These are phyloP conservation scores for Glaucidium brasilianum DNA, from an alignment of 2,113 vertebrate species.

Conservation along the genomic window DNA sequence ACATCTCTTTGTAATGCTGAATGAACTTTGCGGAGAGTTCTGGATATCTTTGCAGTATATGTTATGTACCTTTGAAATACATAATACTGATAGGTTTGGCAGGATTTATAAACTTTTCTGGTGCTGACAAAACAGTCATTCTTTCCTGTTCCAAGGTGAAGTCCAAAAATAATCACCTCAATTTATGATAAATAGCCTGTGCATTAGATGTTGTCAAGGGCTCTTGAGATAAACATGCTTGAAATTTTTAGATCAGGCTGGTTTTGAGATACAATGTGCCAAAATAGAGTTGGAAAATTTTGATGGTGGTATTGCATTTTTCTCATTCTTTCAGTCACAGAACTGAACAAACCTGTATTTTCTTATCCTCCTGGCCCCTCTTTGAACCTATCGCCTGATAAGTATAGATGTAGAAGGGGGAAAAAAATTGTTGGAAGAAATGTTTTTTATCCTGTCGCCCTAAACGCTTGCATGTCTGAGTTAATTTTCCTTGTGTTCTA, in stretches of 20 bases:
- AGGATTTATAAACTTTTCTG: not conserved
- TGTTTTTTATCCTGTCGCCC: not conserved
- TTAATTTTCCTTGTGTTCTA: not conserved
- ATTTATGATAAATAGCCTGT: conserved; percentile 36
- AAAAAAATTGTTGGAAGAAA: not conserved
- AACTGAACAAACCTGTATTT: not conserved
- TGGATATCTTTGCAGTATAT: not conserved
- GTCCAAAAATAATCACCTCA: conserved; percentile 19
- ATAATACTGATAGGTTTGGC: not conserved
- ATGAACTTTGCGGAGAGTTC: not conserved
- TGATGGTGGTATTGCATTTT: not conserved
- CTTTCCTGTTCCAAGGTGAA: conserved; percentile 26
- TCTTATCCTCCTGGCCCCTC: not conserved
- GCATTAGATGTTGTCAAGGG: conserved; percentile 26
- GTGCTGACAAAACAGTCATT: not conserved
- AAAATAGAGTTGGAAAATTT: conserved; percentile 10
- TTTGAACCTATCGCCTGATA: not conserved
- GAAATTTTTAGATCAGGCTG: conserved; percentile 24
- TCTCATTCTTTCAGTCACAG: not conserved
- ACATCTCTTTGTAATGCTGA: not conserved
- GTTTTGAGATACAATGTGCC: not conserved
- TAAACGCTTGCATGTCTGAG: not conserved
- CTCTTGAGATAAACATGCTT: conserved; percentile 35
- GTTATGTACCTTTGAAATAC: not conserved
- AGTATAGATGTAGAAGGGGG: not conserved